These are phyloP conservation scores for Lasioglossum malachurum DNA, from an alignment of 2,888 invertebrate genomes.

Conservation along the genomic window DNA sequence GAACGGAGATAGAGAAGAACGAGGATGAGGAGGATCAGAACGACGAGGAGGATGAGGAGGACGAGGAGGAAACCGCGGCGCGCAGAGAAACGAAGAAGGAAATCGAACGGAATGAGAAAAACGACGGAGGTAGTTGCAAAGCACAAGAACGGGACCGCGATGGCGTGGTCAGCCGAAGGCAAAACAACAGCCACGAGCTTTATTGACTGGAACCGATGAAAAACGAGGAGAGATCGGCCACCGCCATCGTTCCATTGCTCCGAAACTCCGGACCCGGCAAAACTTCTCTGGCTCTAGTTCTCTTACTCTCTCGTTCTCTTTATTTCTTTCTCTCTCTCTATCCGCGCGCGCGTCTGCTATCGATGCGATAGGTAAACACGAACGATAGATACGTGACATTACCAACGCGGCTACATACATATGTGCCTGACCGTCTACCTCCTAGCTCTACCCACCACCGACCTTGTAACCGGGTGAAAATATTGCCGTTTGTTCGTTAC, in stretches of 20 bases:
- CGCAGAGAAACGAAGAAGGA: conserved; percentile 45
- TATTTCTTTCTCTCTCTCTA: neutral
- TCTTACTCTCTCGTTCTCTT: neutral
- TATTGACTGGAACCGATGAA: conserved; percentile 82
- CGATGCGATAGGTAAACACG: conserved; percentile 72
- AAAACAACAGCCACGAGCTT: conserved; percentile 80
- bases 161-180: conserved; percentile 78
- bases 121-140: conserved; percentile 65
- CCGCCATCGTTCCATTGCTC: conserved; percentile 51
- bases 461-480: conserved; percentile 50
- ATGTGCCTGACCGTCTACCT: conserved; percentile 25
- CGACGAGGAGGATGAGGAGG: neutral
- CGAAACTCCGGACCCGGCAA: conserved; percentile 62
- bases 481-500: conserved; percentile 35
- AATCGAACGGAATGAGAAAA: conserved; percentile 57
- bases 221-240: conserved; percentile 75
- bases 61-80: conserved; percentile 11
- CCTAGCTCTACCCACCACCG: conserved; percentile 18
- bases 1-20: neutral
- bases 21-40: neutral
- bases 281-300: conserved; percentile 58
- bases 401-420: conserved; percentile 36
- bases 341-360: conserved; percentile 63
- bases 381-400: conserved; percentile 66
- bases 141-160: conserved; percentile 76